These are phyloP conservation scores for Cyphomyrus plagiostoma DNA, from an alignment of 2,113 vertebrate species.

Conservation along the genomic window DNA sequence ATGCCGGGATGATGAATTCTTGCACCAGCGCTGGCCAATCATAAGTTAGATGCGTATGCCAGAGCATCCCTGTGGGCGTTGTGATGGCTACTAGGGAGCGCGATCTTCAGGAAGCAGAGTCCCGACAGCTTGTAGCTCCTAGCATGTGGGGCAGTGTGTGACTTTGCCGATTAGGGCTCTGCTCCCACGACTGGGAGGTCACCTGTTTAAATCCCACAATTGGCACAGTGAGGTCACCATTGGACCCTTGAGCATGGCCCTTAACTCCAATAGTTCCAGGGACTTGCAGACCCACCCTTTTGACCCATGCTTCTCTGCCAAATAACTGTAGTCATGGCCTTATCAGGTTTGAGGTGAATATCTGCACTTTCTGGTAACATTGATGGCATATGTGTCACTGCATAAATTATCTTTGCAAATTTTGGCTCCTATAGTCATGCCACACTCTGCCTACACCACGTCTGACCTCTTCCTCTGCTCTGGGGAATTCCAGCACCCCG, in stretches of 20 bases:
- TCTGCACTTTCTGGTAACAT: neutral
- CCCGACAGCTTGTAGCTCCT: neutral
- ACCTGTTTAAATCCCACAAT: neutral
- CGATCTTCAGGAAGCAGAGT: neutral
- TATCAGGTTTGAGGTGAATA: neutral
- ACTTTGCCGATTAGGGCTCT: neutral
- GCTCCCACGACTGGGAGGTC: neutral
- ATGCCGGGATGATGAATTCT: conserved; percentile 37
- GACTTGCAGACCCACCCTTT: neutral
- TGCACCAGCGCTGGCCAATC: conserved; percentile 32
- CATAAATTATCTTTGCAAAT: neutral
- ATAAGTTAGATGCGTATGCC: conserved; percentile 50
- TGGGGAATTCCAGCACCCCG: neutral
- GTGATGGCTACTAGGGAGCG: neutral
- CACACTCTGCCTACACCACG: neutral
- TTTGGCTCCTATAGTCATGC: neutral
- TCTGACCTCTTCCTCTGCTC: neutral
- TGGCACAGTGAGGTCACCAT: neutral
- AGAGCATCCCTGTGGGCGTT: conserved; percentile 22
- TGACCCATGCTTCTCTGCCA: neutral
- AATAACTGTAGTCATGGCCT: neutral
- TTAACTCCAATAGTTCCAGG: neutral
- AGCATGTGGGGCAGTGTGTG: neutral
- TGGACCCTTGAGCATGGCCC: neutral
- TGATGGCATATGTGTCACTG: neutral